Conservation (phyloP, 2,888 invertebrate species). For the Amphipyra tragopoginis region DNA sequence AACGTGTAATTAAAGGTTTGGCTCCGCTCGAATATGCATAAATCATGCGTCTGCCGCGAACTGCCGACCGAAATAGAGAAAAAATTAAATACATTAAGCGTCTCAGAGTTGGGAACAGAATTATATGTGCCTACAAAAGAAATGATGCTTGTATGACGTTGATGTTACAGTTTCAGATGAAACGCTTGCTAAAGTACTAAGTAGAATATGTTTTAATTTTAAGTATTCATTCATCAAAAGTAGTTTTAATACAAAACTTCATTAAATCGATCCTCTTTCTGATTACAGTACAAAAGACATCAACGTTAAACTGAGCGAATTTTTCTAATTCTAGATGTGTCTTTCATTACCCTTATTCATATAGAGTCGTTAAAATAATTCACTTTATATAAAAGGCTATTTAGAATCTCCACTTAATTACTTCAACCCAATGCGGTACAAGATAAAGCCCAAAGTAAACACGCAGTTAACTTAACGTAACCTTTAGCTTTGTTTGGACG, state of each 20-base stretch:
- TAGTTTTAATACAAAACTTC: not conserved
- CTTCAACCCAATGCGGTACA: constrained; percentile 35
- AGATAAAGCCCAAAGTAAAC: constrained; percentile 59
- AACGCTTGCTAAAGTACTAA: not conserved
- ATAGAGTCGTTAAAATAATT: constrained; percentile 1
- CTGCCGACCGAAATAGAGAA: constrained; percentile 90
- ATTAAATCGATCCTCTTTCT: not conserved
- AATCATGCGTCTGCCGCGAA: constrained; percentile 89
- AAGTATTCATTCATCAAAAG: no score
- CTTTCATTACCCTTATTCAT: not conserved
- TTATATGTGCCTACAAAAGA: constrained; percentile 52
- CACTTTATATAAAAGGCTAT: constrained; percentile 17
- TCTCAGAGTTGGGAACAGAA: constrained; percentile 69
- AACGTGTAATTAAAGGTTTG: constrained; percentile 90
- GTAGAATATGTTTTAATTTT: no score
- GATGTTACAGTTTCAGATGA: constrained; percentile 17
- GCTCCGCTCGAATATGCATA: constrained; percentile 89
- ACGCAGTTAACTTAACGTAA: constrained; percentile 71
- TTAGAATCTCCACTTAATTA: constrained; percentile 8
- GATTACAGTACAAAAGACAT: constrained; percentile 39
- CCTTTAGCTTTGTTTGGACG: constrained; percentile 65
- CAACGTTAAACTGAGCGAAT: constrained; percentile 25
- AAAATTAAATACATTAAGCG: constrained; percentile 89
- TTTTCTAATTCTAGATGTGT: not conserved
- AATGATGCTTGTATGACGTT: constrained; percentile 32